Evolutionary conservation across 2,888 invertebrate species (phyloP).

Genomic region (Torymus texanus): DNA sequence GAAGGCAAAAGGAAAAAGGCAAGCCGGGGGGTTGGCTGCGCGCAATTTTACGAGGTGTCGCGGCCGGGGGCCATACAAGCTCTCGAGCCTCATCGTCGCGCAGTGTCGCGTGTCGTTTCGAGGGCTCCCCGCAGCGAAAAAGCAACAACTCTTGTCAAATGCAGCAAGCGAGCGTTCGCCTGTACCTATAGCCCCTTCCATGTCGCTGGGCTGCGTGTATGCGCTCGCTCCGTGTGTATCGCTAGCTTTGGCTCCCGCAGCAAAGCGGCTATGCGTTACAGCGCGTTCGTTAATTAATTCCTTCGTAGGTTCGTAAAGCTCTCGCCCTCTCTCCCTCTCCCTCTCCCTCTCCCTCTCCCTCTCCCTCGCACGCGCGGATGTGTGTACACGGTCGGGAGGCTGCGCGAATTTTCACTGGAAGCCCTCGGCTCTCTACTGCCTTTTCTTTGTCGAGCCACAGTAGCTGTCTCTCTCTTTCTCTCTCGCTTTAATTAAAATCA

Average conservation of each 20-base stretch:
- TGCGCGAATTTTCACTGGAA: no score
- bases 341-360: neutral
- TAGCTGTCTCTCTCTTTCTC: neutral
- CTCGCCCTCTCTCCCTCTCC: neutral
- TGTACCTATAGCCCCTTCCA: slow-evolving; percentile 27
- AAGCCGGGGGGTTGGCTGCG: no score
- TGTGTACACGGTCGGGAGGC: no score
- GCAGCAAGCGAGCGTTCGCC: slow-evolving; percentile 23
- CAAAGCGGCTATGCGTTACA: neutral
- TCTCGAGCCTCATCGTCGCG: slow-evolving; percentile 46
- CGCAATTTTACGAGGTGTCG: slow-evolving; percentile 50
- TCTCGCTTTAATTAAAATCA: slow-evolving; percentile 45
- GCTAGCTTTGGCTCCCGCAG: neutral
- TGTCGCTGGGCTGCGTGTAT: neutral
- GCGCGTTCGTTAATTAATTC: slow-evolving; percentile 49
- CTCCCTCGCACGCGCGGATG: no score
- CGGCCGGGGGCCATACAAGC: slow-evolving; percentile 22
- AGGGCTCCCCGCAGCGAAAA: slow-evolving; percentile 27
- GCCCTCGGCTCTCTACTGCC: neutral
- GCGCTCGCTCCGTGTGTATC: no score
- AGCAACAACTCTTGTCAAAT: slow-evolving; percentile 51
- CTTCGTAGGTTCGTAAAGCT: neutral
- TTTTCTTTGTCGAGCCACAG: neutral
- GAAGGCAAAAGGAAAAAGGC: slow-evolving; percentile 8
- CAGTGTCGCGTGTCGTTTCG: slow-evolving; percentile 21